These are phyloP conservation scores for Lithobates sylvaticus DNA, from an alignment of 2,797 vertebrate genomes.

Conservation along the genomic window DNA sequence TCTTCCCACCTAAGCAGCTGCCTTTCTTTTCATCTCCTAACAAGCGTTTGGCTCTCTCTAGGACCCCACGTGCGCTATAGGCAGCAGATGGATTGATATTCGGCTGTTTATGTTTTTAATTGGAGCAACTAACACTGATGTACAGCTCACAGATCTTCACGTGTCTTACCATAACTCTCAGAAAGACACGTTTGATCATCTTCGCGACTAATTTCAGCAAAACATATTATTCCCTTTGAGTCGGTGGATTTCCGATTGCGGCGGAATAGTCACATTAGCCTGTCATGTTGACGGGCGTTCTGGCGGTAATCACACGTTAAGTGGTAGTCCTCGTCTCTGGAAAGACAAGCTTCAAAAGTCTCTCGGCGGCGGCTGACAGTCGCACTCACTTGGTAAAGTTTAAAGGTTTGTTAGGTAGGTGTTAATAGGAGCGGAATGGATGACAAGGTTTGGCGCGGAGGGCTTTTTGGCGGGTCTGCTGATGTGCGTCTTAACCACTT, in stretches of 20 bases:
- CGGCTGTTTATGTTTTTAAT: not conserved
- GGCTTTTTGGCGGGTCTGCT: too few species aligned
- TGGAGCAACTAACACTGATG: not conserved
- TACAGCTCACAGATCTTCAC: not conserved
- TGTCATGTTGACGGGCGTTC: not conserved
- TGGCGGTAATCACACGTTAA: slow-evolving; percentile 1
- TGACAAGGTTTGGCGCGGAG: not conserved
- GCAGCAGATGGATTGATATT: too few species aligned
- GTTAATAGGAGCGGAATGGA: slow-evolving; percentile 50
- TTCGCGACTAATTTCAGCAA: not conserved
- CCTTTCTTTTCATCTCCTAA: too few species aligned
- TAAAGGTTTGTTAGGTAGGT: slow-evolving; percentile 41
- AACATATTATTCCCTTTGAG: too few species aligned
- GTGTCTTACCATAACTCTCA: not conserved
- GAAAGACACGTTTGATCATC: slow-evolving; percentile 31
- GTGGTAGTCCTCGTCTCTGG: slow-evolving; percentile 2
- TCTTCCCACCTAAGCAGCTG: too few species aligned
- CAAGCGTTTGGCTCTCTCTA: too few species aligned
- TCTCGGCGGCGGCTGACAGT: slow-evolving; percentile 37
- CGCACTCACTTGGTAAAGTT: slow-evolving; percentile 32
- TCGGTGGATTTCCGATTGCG: not conserved
- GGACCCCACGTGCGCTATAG: too few species aligned
- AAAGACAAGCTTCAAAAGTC: slow-evolving; percentile 39
- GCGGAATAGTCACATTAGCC: slow-evolving; percentile 1
- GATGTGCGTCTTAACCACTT: too few species aligned